phyloP scores from a whole-genome alignment of 1,140 invertebrate species.

The Trichonephila inaurata region DNA sequence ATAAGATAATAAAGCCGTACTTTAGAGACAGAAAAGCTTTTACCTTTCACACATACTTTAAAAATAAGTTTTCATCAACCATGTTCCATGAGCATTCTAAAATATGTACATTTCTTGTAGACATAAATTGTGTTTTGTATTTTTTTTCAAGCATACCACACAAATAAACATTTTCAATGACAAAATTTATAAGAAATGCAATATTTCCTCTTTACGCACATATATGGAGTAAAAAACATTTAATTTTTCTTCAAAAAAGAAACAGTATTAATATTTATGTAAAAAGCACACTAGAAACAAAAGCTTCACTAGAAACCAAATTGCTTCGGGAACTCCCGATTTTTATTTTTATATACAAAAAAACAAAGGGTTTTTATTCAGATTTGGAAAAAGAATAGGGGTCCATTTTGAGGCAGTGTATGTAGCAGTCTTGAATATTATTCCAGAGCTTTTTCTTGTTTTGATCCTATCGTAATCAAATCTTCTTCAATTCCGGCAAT shows the following conservation, averaged over 20 bases:
- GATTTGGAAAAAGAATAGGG: not conserved
- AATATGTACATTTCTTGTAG: no score
- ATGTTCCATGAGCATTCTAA: no score
- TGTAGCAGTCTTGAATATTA: conserved; percentile 11
- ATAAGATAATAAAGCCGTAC: no score
- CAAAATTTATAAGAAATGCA: no score
- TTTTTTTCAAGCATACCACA: no score
- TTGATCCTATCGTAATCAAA: conserved; percentile 38
- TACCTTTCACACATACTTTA: no score
- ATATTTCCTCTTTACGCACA: not conserved
- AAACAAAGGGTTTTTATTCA: not conserved
- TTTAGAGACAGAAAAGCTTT: no score
- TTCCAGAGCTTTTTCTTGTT: conserved; percentile 19
- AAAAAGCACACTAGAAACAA: not conserved
- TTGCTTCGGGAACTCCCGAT: not conserved
- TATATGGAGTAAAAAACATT: not conserved
- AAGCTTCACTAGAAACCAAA: no score
- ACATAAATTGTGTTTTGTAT: no score
- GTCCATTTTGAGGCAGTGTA: not conserved
- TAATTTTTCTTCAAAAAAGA: not conserved
- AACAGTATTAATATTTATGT: not conserved
- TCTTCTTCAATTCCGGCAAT: not conserved
- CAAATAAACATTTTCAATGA: no score
- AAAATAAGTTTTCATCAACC: no score
- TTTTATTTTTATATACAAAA: not conserved